Evolutionary conservation across 2,888 invertebrate genomes (phyloP).

Genomic region (Alentia gelatinosa): DNA sequence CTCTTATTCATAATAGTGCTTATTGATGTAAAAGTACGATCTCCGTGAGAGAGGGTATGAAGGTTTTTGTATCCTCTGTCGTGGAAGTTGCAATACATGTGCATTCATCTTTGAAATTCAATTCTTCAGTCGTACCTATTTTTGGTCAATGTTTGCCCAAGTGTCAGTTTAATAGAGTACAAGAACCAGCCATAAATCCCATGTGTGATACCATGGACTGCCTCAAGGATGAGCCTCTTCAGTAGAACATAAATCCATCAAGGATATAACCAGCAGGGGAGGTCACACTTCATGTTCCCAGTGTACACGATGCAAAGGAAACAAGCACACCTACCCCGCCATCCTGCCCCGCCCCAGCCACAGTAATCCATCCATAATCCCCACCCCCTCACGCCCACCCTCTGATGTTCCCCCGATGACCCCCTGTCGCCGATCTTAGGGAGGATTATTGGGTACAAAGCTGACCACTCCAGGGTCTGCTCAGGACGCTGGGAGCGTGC

Average conservation of each 20-base stretch:
- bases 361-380: not conserved
- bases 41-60: no score
- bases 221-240: not conserved
- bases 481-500: not conserved
- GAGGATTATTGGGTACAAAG: not conserved
- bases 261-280: not conserved
- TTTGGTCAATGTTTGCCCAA: not conserved
- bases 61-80: no score
- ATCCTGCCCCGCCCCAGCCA: not conserved
- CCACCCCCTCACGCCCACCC: not conserved
- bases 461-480: not conserved
- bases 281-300: not conserved
- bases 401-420: not conserved
- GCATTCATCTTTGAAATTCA: no score
- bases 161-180: no score
- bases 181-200: not conserved
- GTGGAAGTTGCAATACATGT: no score
- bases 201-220: not conserved
- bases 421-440: not conserved
- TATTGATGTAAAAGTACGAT: no score
- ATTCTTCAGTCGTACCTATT: not conserved
- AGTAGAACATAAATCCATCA: not conserved
- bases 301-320: no score
- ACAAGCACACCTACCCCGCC: not conserved
- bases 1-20: no score